Conservation (phyloP, 1,140 invertebrate species). For the Phymastichus coffea region DNA sequence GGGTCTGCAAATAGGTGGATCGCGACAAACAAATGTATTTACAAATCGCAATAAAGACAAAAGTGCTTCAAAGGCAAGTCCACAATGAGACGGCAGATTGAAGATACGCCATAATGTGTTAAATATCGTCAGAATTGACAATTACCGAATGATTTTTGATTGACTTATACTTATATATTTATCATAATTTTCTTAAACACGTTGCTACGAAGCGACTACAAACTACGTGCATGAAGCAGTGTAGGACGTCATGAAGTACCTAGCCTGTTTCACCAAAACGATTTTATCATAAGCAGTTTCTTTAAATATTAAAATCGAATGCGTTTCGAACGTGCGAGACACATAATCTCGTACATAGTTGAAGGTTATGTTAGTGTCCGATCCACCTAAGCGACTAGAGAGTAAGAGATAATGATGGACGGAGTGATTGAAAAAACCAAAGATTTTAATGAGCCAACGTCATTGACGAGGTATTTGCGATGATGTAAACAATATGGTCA, state of each 20-base stretch:
- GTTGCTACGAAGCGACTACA: background rate
- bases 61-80: slow-evolving; percentile 5
- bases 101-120: slow-evolving; percentile 5
- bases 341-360: background rate
- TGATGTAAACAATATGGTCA: slow-evolving; percentile 16
- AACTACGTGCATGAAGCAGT: background rate
- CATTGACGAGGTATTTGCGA: slow-evolving; percentile 26
- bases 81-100: slow-evolving; percentile 7
- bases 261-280: background rate
- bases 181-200: slow-evolving; percentile 14
- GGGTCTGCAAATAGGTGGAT: background rate
- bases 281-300: background rate
- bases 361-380: slow-evolving; percentile 24
- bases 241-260: slow-evolving; percentile 8
- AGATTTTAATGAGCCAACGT: slow-evolving; percentile 18
- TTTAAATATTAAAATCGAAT: background rate
- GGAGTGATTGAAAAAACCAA: slow-evolving; percentile 20
- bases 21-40: slow-evolving; percentile 1
- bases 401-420: slow-evolving; percentile 24
- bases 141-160: background rate
- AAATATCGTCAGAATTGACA: slow-evolving; percentile 17
- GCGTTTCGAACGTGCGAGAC: background rate
- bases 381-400: slow-evolving; percentile 22
- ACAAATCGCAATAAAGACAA: background rate
- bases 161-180: too few species aligned